These are phyloP conservation scores for Epirrhoe tristata DNA, from an alignment of 2,888 invertebrate species.

Conservation along the genomic window DNA sequence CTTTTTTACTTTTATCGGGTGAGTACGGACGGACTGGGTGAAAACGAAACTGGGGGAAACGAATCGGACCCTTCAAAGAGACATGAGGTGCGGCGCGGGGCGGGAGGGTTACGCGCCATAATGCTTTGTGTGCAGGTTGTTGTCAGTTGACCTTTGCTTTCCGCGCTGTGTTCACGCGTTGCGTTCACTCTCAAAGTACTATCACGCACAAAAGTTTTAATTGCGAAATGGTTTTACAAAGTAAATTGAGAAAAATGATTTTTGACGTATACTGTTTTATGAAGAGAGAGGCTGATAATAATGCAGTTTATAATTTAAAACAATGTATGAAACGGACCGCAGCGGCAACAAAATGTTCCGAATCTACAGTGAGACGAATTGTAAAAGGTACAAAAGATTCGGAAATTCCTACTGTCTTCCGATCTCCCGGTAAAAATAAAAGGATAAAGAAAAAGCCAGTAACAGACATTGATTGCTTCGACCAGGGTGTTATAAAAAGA, in stretches of 20 bases:
- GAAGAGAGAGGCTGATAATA: slow-evolving; percentile 6
- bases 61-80: not conserved
- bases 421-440: slow-evolving; percentile 23
- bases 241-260: not conserved
- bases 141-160: not conserved
- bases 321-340: slow-evolving; percentile 1
- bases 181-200: not conserved
- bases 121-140: not conserved
- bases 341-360: not conserved
- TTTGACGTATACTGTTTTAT: slow-evolving; percentile 4
- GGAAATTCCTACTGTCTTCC: not conserved
- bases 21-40: too few relatives aligned
- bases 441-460: slow-evolving; percentile 7
- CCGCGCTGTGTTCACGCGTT: slow-evolving; percentile 4
- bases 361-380: slow-evolving; percentile 3
- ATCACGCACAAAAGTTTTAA: not conserved
- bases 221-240: not conserved
- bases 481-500: slow-evolving; percentile 51
- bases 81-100: not conserved
- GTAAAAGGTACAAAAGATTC: not conserved
- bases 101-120: not conserved
- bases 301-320: not conserved
- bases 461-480: slow-evolving; percentile 38
- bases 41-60: not conserved
- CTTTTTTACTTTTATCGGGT: too few relatives aligned